Evolutionary conservation across 2,888 invertebrate genomes (phyloP).

Genomic region (Dermolepida albohirtum): DNA sequence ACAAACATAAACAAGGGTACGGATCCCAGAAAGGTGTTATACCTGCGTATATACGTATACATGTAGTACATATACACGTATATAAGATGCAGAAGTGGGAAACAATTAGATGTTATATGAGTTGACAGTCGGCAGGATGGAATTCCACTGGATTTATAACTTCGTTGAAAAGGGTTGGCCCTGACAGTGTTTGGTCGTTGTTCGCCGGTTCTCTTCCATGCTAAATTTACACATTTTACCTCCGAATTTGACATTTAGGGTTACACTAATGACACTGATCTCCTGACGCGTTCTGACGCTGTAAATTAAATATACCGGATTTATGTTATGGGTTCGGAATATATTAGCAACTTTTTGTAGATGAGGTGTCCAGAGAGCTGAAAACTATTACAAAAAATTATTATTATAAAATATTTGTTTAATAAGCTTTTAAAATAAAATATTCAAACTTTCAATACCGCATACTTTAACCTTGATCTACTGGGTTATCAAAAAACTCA

Average conservation of each 20-base stretch:
- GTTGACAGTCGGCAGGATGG: slow-evolving; percentile 26
- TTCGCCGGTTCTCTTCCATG: neutral
- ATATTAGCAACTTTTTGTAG: neutral
- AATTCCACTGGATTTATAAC: slow-evolving; percentile 32
- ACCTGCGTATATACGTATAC: neutral
- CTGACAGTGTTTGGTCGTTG: neutral
- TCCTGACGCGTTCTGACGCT: too few species aligned
- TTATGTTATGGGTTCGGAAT: too few species aligned
- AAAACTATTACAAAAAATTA: too few species aligned
- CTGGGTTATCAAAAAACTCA: too few species aligned
- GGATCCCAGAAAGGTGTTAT: neutral
- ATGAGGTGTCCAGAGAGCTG: neutral
- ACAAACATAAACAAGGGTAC: too few species aligned
- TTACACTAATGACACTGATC: too few species aligned
- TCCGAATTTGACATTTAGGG: slow-evolving; percentile 6
- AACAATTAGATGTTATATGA: slow-evolving; percentile 32
- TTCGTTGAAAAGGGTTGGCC: slow-evolving; percentile 26
- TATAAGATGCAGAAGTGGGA: slow-evolving; percentile 20
- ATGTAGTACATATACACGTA: neutral
- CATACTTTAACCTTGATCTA: too few species aligned
- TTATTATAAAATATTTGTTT: too few species aligned
- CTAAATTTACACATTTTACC: slow-evolving; percentile 10
- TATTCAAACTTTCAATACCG: too few species aligned
- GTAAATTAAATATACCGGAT: too few species aligned
- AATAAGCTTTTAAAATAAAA: too few species aligned